These are phyloP conservation scores for Pantelozetes paolii DNA, from an alignment of 2,888 invertebrate genomes.

Conservation along the genomic window DNA sequence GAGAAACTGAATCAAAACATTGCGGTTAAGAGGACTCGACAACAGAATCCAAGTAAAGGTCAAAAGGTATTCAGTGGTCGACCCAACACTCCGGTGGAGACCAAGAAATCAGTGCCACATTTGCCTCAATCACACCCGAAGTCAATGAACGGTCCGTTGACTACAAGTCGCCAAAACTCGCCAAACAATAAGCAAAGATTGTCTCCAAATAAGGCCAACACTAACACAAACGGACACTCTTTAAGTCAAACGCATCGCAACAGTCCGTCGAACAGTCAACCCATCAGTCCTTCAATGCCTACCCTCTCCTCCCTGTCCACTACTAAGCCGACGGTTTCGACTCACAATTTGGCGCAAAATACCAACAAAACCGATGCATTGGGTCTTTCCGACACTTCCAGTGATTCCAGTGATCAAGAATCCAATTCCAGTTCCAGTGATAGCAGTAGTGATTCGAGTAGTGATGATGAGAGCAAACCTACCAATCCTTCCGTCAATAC, in stretches of 20 bases:
- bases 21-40: slow-evolving; percentile 78
- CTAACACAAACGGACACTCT: slow-evolving; percentile 5
- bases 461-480: slow-evolving; percentile 42
- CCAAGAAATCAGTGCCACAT: slow-evolving; percentile 35
- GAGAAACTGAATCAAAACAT: slow-evolving; percentile 87
- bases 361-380: slow-evolving; percentile 19
- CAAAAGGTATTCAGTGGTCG: slow-evolving; percentile 3
- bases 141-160: neutral
- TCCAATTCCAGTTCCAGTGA: slow-evolving; percentile 47
- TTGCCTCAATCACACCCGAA: slow-evolving; percentile 18
- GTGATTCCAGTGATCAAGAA: slow-evolving; percentile 50
- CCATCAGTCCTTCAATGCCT: slow-evolving; percentile 34
- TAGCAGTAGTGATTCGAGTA: slow-evolving; percentile 49
- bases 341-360: slow-evolving; percentile 22
- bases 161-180: slow-evolving; percentile 34
- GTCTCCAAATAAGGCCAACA: slow-evolving; percentile 31
- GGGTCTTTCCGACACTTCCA: slow-evolving; percentile 53
- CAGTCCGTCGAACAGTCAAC: slow-evolving; percentile 18
- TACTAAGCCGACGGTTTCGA: slow-evolving; percentile 23
- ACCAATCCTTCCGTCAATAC: neutral
- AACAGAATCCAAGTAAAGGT: slow-evolving; percentile 24
- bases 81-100: neutral
- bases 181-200: slow-evolving; percentile 33
- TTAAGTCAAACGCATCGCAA: neutral
- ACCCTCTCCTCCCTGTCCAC: slow-evolving; percentile 15